Conservation (phyloP, 2,888 invertebrate species). For the Agonopterix alstromeriana region DNA sequence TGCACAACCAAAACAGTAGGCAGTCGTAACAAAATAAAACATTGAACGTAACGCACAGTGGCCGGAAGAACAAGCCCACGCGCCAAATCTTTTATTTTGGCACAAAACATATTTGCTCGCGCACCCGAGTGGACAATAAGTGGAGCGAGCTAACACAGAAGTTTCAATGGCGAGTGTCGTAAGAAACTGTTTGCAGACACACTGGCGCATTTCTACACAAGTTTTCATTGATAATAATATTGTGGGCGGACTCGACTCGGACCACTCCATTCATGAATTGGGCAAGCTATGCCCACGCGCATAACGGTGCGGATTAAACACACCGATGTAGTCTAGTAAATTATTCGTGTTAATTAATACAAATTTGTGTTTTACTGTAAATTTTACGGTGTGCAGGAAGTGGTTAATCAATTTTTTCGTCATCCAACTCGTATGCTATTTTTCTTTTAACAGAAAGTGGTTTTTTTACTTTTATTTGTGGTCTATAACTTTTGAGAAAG, state of each 20-base stretch:
- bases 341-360: conserved; percentile 63
- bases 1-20: no score
- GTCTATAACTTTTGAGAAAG: no score
- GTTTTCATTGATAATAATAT: conserved; percentile 57
- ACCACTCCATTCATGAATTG: conserved; percentile 70
- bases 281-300: conserved; percentile 58
- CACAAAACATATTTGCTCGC: not conserved
- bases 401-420: conserved; percentile 29
- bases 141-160: conserved; percentile 29
- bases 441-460: no score
- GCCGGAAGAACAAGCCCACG: conserved; percentile 4
- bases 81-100: conserved; percentile 2
- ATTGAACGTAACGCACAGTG: not conserved
- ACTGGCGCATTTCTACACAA: conserved; percentile 51
- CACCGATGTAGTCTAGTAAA: conserved; percentile 41
- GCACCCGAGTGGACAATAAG: conserved; percentile 4
- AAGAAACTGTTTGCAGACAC: conserved; percentile 51
- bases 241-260: conserved; percentile 57
- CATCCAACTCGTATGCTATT: conserved; percentile 3
- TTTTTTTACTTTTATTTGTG: no score
- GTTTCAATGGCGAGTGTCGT: conserved; percentile 54
- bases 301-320: conserved; percentile 49
- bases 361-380: conserved; percentile 46
- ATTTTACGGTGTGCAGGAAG: conserved; percentile 45
- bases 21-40: not conserved